Conservation (phyloP, 2,888 invertebrate genomes). For the Plebejus argus region DNA sequence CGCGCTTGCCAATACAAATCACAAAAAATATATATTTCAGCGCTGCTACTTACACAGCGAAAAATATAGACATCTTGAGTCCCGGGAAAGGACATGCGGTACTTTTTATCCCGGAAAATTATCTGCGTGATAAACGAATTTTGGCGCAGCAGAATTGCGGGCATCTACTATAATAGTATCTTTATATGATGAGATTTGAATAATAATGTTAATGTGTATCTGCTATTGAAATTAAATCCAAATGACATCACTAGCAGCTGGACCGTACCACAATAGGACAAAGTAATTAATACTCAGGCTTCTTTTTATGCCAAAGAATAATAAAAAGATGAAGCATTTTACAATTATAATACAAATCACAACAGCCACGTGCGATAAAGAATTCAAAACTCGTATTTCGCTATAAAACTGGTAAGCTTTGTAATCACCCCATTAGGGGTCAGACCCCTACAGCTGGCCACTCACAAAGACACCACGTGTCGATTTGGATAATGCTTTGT, state of each 20-base stretch:
- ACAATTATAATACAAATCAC: background rate
- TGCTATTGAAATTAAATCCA: background rate
- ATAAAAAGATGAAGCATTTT: background rate
- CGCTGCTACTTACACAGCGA: too few species aligned
- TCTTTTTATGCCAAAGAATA: background rate
- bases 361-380: slow-evolving; percentile 2
- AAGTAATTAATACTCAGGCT: background rate
- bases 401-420: slow-evolving; percentile 31
- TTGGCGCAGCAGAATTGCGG: too few species aligned
- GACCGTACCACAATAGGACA: background rate
- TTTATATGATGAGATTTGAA: too few species aligned
- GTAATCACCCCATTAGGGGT: slow-evolving; percentile 39
- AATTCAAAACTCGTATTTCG: slow-evolving; percentile 11
- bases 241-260: background rate
- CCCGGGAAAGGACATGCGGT: too few species aligned
- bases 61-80: too few species aligned
- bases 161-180: too few species aligned
- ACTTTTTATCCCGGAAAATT: too few species aligned
- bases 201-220: too few species aligned
- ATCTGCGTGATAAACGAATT: too few species aligned
- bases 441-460: slow-evolving; percentile 31
- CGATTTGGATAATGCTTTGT: slow-evolving; percentile 28
- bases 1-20: too few species aligned
- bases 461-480: slow-evolving; percentile 25
- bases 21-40: too few species aligned